A percentile compares a stretch with the other conserved stretches of the same genome.
Conservation (phyloP, 2,888 invertebrate species). For the Hyppa rectilinea region DNA sequence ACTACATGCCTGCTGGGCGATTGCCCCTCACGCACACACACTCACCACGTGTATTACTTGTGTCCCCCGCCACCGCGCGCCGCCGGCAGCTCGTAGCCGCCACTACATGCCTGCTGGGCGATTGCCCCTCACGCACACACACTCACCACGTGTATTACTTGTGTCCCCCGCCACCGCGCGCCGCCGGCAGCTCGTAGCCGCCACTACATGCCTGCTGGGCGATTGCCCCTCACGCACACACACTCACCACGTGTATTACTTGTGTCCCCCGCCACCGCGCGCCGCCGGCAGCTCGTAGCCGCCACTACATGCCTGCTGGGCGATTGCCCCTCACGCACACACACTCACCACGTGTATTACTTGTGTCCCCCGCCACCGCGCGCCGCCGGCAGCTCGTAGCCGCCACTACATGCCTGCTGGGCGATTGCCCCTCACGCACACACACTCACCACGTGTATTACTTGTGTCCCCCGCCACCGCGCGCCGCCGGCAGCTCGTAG, state of each 20-base stretch:
- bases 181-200: slow-evolving; percentile 4
- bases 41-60: background rate
- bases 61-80: slow-evolving; percentile 3
- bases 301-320: slow-evolving; percentile 6
- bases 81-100: slow-evolving; percentile 3
- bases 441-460: background rate
- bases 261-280: background rate
- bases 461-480: background rate
- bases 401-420: slow-evolving; percentile 6
- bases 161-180: slow-evolving; percentile 2
- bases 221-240: slow-evolving; percentile 10
- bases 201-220: slow-evolving; percentile 7
- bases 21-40: slow-evolving; percentile 6
- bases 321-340: slow-evolving; percentile 11
- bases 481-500: slow-evolving; percentile 5
- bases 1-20: slow-evolving; percentile 10
- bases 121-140: slow-evolving; percentile 9
- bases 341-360: background rate
- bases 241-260: background rate
- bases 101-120: slow-evolving; percentile 9
- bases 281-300: slow-evolving; percentile 5
- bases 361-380: background rate
- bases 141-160: background rate
- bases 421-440: slow-evolving; percentile 11
- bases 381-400: slow-evolving; percentile 5